Evolutionary conservation across 1,140 invertebrate species (phyloP).

Genomic region (Brachionus calyciflorus): DNA sequence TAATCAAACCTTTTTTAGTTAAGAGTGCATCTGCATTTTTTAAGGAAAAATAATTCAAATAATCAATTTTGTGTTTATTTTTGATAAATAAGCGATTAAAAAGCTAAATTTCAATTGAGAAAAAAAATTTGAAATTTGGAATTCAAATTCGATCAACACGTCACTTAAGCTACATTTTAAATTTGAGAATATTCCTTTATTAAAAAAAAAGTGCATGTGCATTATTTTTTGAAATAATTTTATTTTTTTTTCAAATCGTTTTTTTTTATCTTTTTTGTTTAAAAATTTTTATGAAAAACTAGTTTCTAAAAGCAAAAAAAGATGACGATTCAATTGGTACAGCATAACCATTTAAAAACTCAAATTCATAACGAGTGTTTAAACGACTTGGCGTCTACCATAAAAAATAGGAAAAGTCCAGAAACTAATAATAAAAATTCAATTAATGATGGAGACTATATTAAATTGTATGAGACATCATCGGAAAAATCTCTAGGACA

Average conservation of each 20-base stretch:
- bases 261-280: slow-evolving; percentile 7
- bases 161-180: no score
- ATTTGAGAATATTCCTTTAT: no score
- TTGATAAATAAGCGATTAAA: no score
- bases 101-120: no score
- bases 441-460: neutral
- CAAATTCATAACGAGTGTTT: slow-evolving; percentile 9
- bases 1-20: no score
- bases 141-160: no score
- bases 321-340: slow-evolving; percentile 32
- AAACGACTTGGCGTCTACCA: neutral
- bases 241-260: slow-evolving; percentile 1
- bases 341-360: neutral
- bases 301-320: neutral
- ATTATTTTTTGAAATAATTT: neutral
- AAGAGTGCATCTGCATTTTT: no score
- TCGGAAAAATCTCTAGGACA: neutral
- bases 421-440: neutral
- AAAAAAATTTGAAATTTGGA: no score
- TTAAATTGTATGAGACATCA: neutral
- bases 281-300: neutral
- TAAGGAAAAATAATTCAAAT: no score
- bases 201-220: neutral
- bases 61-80: no score
- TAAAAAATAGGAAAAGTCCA: neutral